Base-by-base conservation (phyloP, 2,797 vertebrate genomes). In the Balearica regulorum region DNA sequence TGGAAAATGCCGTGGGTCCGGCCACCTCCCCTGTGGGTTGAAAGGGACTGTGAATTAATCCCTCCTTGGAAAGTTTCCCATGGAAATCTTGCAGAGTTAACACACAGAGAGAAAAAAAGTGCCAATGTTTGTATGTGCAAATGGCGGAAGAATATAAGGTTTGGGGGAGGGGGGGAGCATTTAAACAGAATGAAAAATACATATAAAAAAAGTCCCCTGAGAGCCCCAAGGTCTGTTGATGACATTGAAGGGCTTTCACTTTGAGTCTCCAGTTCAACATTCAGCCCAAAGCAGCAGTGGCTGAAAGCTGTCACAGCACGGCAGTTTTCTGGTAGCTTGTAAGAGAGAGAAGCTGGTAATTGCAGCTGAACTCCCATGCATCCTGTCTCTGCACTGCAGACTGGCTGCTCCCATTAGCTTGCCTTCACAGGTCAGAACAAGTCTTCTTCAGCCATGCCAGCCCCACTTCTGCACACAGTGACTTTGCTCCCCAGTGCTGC, bases 41-140 rank as follows among this genome's bases (percentile, higher is more conserved):
- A 39, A 66, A 64, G 48, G n/a, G 83, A 76, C 86, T 82, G 92
- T 90, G 89, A 70, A 93, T 89, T 15, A 37, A 80, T 84, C 51
- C 51, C 48, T 72, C 33, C 82, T 83, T 93, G 93, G 94, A 79
- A 83, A 89, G 46, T 72, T 94, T 94, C 96, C 95, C 95, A 41
- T 69, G 87, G 91, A 96, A 90, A 75, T 25, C 70, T 71, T 14
- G 0, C 66, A 33, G 69, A 73, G 85, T 44, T 58, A 48, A 35
- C n/a, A 16, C 37, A 5, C 2, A 9, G 31, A 10, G 51, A 79
- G 28, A 26, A 28, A 31, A 53, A 86, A 75, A 72, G 2, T 12
- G 41, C 49, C 61, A 8, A 5, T 10, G 82, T 51, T 39, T 49
- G 78, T 16, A 58, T 70, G 44, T 64, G 41, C 31, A 31, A 91